These are phyloP conservation scores for Beroe ovata DNA, from an alignment of 37 sponge, comb jelly and placozoan genomes.

Conservation along the genomic window DNA sequence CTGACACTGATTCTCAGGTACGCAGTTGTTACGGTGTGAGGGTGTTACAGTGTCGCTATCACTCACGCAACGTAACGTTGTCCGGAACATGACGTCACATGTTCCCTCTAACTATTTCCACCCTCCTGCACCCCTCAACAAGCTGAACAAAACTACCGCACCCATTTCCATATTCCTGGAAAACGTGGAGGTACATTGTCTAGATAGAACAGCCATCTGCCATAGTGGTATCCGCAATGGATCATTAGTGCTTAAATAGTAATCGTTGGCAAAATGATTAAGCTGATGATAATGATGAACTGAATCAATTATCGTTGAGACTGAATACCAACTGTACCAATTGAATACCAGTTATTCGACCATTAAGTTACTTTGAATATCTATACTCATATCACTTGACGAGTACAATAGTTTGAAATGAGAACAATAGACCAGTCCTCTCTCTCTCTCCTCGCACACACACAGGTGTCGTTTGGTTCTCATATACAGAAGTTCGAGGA, in stretches of 20 bases:
- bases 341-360: too few species aligned
- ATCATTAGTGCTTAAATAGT: too few species aligned
- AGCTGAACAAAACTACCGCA: slow-evolving; percentile 8
- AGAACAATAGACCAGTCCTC: neutral
- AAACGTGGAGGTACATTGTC: neutral
- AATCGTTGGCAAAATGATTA: too few species aligned
- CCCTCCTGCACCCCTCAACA: neutral
- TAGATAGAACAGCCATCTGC: too few species aligned
- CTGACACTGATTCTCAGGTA: neutral
- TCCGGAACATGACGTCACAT: slow-evolving; percentile 12
- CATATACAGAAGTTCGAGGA: slow-evolving; percentile 52
- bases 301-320: too few species aligned
- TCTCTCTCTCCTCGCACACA: neutral
- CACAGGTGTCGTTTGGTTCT: slow-evolving; percentile 28
- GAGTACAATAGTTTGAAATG: neutral
- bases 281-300: too few species aligned
- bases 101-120: slow-evolving; percentile 25
- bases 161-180: slow-evolving; percentile 30
- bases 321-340: too few species aligned
- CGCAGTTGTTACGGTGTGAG: slow-evolving; percentile 17
- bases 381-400: too few species aligned
- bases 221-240: too few species aligned
- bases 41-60: neutral
- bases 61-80: neutral
- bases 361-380: too few species aligned